A percentile compares a stretch with the other conserved stretches of the same genome.
These are phyloP conservation scores for Chymomyza costata DNA, from an alignment of 1,140 invertebrate genomes.

Conservation along the genomic window DNA sequence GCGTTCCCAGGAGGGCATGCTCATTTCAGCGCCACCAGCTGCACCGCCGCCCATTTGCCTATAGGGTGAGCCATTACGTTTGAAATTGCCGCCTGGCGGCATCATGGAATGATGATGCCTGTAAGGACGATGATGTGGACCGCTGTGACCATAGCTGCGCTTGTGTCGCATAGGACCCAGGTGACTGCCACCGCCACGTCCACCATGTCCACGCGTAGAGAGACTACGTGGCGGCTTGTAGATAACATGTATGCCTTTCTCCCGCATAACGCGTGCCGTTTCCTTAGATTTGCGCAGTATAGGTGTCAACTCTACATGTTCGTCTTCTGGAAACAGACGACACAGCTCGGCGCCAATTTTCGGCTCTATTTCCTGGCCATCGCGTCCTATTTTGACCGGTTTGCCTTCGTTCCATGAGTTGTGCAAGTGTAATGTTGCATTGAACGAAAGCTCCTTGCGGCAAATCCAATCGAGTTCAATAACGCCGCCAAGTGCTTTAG, in stretches of 20 bases:
- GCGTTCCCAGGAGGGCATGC: slow-evolving; percentile 76
- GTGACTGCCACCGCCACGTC: slow-evolving; percentile 70
- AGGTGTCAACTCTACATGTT: slow-evolving; percentile 92
- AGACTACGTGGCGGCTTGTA: slow-evolving; percentile 76
- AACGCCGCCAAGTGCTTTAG: slow-evolving; percentile 94
- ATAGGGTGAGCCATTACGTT: slow-evolving; percentile 78
- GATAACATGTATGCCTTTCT: slow-evolving; percentile 77
- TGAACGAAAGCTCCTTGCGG: slow-evolving; percentile 94
- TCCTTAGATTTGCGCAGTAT: slow-evolving; percentile 93
- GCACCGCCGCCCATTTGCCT: slow-evolving; percentile 72
- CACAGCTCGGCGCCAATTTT: slow-evolving; percentile 96
- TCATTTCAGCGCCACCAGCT: slow-evolving; percentile 74
- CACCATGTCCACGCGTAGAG: slow-evolving; percentile 76
- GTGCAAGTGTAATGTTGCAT: slow-evolving; percentile 93
- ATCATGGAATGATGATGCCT: slow-evolving; percentile 41
- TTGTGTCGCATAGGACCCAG: slow-evolving; percentile 63
- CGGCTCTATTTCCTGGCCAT: slow-evolving; percentile 98
- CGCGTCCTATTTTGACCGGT: slow-evolving; percentile 98
- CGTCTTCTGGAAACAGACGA: slow-evolving; percentile 94
- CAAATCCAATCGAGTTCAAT: slow-evolving; percentile 98
- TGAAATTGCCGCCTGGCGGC: slow-evolving; percentile 76
- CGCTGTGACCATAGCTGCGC: slow-evolving; percentile 65
- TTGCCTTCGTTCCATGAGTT: slow-evolving; percentile 99
- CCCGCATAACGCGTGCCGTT: slow-evolving; percentile 79
- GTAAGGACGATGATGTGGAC: slow-evolving; percentile 62